These are phyloP conservation scores for Pygoscelis antarcticus DNA, from an alignment of 2,113 vertebrate species.

Conservation along the genomic window DNA sequence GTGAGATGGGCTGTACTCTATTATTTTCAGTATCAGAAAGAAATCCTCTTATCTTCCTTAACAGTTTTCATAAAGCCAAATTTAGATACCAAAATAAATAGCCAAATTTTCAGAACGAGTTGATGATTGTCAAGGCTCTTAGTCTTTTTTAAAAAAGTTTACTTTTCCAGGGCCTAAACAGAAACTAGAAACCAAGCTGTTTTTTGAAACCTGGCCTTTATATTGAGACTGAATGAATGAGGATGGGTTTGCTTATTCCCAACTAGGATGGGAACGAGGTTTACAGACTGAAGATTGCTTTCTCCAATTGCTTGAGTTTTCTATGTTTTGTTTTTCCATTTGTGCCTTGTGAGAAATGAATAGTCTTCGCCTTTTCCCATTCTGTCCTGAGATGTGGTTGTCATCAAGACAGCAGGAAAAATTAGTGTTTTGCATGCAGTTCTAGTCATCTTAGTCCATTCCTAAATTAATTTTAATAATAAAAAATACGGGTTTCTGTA, in stretches of 20 bases:
- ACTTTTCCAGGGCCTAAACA: background rate
- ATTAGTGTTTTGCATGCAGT: background rate
- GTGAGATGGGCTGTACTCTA: fast-evolving
- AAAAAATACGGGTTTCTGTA: fast-evolving
- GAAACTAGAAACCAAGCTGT: background rate
- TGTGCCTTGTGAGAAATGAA: background rate
- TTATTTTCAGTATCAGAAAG: background rate
- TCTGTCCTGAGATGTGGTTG: background rate
- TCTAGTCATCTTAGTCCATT: background rate
- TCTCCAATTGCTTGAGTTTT: background rate
- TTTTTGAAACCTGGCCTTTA: background rate
- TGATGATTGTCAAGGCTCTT: background rate
- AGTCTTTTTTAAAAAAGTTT: background rate
- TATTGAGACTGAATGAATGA: background rate
- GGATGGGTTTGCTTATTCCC: background rate
- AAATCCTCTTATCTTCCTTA: background rate
- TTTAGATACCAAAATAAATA: background rate
- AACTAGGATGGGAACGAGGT: background rate
- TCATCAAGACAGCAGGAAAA: background rate
- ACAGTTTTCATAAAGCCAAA: background rate
- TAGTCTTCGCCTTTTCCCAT: background rate
- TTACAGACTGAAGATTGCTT: background rate
- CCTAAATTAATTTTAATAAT: background rate
- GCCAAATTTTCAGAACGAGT: background rate
- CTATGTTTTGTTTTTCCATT: background rate